These are phyloP conservation scores for Prorops nasuta DNA, from an alignment of 1,140 invertebrate species.

Conservation along the genomic window DNA sequence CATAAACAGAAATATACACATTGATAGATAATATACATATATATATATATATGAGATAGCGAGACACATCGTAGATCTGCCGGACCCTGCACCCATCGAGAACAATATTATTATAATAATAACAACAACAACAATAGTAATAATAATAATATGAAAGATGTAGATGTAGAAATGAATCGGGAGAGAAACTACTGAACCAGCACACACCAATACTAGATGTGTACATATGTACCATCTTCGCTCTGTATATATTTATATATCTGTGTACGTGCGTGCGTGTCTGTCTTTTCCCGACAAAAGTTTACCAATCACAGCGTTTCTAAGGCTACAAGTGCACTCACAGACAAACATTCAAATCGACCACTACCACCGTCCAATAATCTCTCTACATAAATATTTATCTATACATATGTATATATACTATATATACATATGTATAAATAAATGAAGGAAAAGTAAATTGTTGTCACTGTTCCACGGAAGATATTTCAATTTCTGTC, in stretches of 20 bases:
- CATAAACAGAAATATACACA: conserved; percentile 9
- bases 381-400: conserved; percentile 5
- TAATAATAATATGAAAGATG: too few species aligned
- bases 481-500: too few species aligned
- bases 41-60: conserved; percentile 39
- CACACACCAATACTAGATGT: conserved; percentile 3
- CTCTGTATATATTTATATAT: conserved; percentile 6
- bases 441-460: too few species aligned
- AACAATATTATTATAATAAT: too few species aligned
- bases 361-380: conserved; percentile 41
- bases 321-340: conserved; percentile 55
- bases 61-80: conserved; percentile 47
- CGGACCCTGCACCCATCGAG: conserved; percentile 43
- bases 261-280: conserved; percentile 3
- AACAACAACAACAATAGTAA: conserved; percentile 39
- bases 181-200: not conserved
- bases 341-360: conserved; percentile 57
- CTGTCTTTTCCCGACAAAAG: conserved; percentile 1
- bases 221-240: conserved; percentile 7
- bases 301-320: conserved; percentile 43
- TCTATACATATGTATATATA: conserved; percentile 16
- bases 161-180: too few species aligned
- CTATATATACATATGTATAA: conserved; percentile 17
- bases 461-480: too few species aligned
- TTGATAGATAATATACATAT: conserved; percentile 13